Evolutionary conservation across 2,113 vertebrate genomes (phyloP), one percentile per base, ranked within the genome.

Genomic region (Lophius piscatorius): DNA sequence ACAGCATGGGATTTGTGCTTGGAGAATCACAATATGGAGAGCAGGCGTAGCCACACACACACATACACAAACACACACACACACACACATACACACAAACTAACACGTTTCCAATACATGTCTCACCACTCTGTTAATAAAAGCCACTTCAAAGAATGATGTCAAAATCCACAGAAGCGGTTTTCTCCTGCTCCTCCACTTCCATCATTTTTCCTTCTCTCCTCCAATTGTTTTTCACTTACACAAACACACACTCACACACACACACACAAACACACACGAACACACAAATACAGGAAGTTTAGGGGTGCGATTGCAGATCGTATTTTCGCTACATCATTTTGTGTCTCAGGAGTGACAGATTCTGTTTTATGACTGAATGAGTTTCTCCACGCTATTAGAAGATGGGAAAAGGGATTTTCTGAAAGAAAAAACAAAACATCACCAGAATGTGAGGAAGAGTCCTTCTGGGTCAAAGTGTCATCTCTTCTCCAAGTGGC

Each of bases 311-410:
- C 14, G 51, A 73, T 47, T 66, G 63, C 66, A 61, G 58, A 70
- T 83, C 78, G 68, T 60, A 76, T 76, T 84, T 83, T 58, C 46
- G 41, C 18, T 36, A 86, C 78, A 74, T 89, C 74, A 87, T 86
- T 84, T 86, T 60, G 63, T 74, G 77, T 86, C 85, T 82, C 87
- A 86, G 85, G 31, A 81, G 62, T 89, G 87, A 87, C 87, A 86
- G 78, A 83, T 82, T 80, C 69, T 81, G 82, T 87, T 89, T 89
- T 84, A 89, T 89, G 87, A 89, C 81, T 84, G 83, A 89, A 76
- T 80, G 74, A 69, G 49, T 87, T 84, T 74, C 79, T 83, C 70
- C 61, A 74, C 46, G 38, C 85, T 74, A 78, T 84, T 80, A 84
- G 61, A 65, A 5, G 7, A 39, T 23, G 7, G 51, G 35, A 38